A percentile compares a stretch with the other conserved stretches of the same genome.
phyloP scores from a whole-genome alignment of 1,140 invertebrate species.

The Centruroides sculpturatus region DNA sequence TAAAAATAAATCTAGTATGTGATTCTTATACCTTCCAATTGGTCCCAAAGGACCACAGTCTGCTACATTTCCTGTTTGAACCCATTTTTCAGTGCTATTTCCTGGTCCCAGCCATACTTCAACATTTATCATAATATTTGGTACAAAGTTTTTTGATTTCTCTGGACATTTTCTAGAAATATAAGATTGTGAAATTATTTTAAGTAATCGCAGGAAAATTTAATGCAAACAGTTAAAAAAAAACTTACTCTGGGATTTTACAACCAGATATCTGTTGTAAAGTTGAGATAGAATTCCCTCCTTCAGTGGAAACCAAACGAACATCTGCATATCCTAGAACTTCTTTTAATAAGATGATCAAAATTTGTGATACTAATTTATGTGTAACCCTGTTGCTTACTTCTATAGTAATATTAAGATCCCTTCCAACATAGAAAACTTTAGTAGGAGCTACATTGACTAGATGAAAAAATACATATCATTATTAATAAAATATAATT shows the following conservation, averaged over 20 bases:
- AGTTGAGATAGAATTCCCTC: constrained; percentile 31
- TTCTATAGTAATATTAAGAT: constrained; percentile 25
- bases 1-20: neutral
- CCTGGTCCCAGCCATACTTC: constrained; percentile 50
- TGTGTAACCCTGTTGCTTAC: constrained; percentile 37
- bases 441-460: no score
- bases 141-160: constrained; percentile 19
- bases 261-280: constrained; percentile 8
- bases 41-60: constrained; percentile 44
- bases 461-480: no score
- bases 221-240: neutral
- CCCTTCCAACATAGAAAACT: constrained; percentile 16
- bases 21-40: constrained; percentile 34
- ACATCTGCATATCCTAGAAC: constrained; percentile 45
- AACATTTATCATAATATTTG: constrained; percentile 50
- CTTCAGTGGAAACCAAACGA: constrained; percentile 28
- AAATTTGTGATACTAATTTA: constrained; percentile 43
- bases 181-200: neutral
- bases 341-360: constrained; percentile 46
- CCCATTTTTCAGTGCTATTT: constrained; percentile 33
- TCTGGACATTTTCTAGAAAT: constrained; percentile 2
- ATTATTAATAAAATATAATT: no score
- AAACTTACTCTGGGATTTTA: constrained; percentile 2
- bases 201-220: neutral
- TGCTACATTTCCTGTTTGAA: constrained; percentile 32